These are phyloP conservation scores for Cetoscarus ocellatus DNA, from an alignment of 2,797 vertebrate species.

Conservation along the genomic window DNA sequence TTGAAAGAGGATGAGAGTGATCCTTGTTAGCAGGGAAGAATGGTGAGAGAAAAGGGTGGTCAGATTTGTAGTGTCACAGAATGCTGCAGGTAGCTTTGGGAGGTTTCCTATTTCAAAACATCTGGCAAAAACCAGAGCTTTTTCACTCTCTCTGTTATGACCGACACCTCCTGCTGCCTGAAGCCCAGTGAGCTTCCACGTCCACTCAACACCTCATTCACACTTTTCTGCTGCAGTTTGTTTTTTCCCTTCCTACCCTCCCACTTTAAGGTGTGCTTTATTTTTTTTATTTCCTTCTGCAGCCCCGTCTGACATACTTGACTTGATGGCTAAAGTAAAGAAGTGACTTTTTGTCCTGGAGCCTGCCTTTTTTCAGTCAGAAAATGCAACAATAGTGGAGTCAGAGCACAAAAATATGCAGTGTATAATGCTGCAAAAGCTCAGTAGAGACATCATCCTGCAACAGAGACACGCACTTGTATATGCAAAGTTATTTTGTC, in stretches of 20 bases:
- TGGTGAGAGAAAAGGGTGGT: not conserved
- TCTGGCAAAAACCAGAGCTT: constrained; percentile 23
- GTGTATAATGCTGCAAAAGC: constrained; percentile 15
- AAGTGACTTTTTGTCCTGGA: constrained; percentile 10
- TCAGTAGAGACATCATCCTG: not conserved
- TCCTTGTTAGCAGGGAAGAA: no score
- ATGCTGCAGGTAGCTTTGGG: constrained; percentile 6
- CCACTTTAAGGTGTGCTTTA: constrained; percentile 25
- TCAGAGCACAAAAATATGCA: constrained; percentile 11
- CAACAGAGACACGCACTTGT: constrained; percentile 4
- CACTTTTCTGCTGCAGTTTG: constrained; percentile 34
- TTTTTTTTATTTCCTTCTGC: constrained; percentile 34
- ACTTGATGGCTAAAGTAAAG: constrained; percentile 29
- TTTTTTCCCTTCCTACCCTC: constrained; percentile 19
- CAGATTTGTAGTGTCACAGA: not conserved
- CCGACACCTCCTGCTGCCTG: constrained; percentile 39
- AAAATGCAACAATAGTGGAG: constrained; percentile 16
- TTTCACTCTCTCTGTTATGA: constrained; percentile 35
- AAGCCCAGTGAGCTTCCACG: constrained; percentile 33
- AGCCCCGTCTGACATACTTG: constrained; percentile 26
- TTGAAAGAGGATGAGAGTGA: not conserved
- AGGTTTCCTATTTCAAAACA: constrained; percentile 18
- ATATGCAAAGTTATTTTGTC: not conserved
- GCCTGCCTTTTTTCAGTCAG: constrained; percentile 10
- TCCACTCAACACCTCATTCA: constrained; percentile 46